Conservation (phyloP, 2,113 vertebrate species). For the Gambusia holbrooki region DNA sequence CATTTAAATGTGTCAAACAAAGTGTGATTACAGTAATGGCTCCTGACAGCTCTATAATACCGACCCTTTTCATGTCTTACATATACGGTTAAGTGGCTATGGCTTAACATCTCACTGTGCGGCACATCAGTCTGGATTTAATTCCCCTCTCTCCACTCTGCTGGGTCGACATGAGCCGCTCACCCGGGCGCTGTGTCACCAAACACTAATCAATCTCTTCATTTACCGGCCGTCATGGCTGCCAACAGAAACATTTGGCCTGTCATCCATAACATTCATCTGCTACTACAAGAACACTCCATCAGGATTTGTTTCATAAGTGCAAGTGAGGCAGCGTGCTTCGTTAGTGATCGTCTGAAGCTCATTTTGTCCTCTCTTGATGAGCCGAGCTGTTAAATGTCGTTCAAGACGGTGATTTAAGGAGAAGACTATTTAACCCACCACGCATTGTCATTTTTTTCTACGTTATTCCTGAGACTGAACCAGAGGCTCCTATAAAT, state of each 20-base stretch:
- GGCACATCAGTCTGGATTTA: constrained; percentile 10
- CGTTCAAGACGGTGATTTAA: background rate
- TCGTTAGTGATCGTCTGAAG: constrained; percentile 3
- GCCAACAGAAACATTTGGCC: constrained; percentile 8
- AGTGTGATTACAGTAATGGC: constrained; percentile 5
- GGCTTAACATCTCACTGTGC: constrained; percentile 1
- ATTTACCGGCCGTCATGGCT: background rate
- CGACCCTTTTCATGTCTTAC: constrained; percentile 9
- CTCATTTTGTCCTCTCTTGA: constrained; percentile 9
- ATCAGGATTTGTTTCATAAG: constrained; percentile 18
- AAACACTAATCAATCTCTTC: constrained; percentile 12
- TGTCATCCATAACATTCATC: background rate
- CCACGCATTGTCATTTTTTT: background rate
- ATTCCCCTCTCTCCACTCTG: background rate
- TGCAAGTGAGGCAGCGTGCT: background rate
- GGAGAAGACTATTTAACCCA: background rate
- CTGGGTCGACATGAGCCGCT: background rate
- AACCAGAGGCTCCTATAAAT: background rate
- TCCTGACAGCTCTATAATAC: constrained; percentile 12
- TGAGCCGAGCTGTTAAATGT: constrained; percentile 1
- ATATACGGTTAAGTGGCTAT: background rate
- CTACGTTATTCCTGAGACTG: background rate
- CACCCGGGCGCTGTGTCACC: background rate
- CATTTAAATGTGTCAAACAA: background rate
- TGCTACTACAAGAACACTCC: constrained; percentile 3